A percentile compares a stretch with the other conserved stretches of the same genome.
phyloP scores from a whole-genome alignment of 1,140 invertebrate genomes.

The Gonatopus flavifemur region DNA sequence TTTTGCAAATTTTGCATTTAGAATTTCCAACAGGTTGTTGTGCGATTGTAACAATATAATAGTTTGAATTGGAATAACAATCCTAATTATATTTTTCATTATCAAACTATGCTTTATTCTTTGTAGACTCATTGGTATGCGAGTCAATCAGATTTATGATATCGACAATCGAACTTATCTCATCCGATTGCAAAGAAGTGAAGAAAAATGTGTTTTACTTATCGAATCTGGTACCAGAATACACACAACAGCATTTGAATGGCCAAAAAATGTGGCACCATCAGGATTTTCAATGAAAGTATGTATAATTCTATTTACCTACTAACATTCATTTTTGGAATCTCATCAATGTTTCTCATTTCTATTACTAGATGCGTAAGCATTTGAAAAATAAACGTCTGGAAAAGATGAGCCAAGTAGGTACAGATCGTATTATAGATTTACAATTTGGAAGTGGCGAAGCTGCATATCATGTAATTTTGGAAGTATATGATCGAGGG shows the following conservation, averaged over 20 bases:
- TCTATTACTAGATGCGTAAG: conserved; percentile 77
- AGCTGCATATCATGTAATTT: conserved; percentile 92
- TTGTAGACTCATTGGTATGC: conserved; percentile 82
- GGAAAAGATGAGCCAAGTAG: conserved; percentile 83
- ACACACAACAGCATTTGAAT: conserved; percentile 94
- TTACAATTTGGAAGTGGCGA: conserved; percentile 94
- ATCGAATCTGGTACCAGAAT: conserved; percentile 94
- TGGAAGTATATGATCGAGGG: conserved; percentile 96
- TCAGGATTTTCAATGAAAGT: conserved; percentile 98
- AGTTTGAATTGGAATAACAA: too few relatives aligned
- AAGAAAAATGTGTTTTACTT: conserved; percentile 84
- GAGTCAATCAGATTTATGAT: conserved; percentile 97
- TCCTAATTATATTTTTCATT: too few relatives aligned
- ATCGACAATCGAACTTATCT: conserved; percentile 96
- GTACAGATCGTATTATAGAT: conserved; percentile 86
- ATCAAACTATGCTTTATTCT: too few relatives aligned
- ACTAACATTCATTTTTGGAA: background rate
- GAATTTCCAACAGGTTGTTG: too few relatives aligned
- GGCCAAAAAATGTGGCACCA: conserved; percentile 95
- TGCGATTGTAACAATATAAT: too few relatives aligned
- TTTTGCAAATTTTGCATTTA: too few relatives aligned
- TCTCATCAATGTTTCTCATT: background rate
- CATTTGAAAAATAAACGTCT: conserved; percentile 95
- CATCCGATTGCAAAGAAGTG: conserved; percentile 80
- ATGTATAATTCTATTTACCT: too few relatives aligned